phyloP scores from a whole-genome alignment of 2,113 vertebrate species.

The Brachyistius frenatus region DNA sequence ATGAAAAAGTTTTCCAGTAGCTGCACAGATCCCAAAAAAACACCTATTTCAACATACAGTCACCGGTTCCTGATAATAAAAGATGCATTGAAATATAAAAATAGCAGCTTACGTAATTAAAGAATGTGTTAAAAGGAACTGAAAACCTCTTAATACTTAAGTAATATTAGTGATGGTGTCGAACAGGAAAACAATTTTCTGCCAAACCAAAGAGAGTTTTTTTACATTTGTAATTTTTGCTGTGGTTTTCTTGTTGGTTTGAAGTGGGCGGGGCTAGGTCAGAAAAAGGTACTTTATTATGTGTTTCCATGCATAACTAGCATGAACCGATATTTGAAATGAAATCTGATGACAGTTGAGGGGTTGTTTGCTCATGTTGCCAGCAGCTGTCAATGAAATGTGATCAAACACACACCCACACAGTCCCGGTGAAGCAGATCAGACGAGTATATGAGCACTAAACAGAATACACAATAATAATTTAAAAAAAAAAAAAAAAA shows the following conservation, averaged over 20 bases:
- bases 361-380: conserved; percentile 16
- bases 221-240: not conserved
- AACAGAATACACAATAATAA: not conserved
- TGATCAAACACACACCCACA: conserved; percentile 42
- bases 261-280: not conserved
- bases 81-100: no score
- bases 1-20: conserved; percentile 9
- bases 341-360: conserved; percentile 16
- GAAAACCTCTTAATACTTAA: no score
- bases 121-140: no score
- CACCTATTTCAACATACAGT: not conserved
- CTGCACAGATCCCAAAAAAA: not conserved
- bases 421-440: conserved; percentile 12
- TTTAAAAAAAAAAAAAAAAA: no score
- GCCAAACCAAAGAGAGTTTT: not conserved
- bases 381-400: conserved; percentile 16
- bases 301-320: not conserved
- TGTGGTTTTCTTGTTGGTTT: not conserved
- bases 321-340: not conserved
- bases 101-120: no score
- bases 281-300: not conserved
- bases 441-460: not conserved
- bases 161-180: no score
- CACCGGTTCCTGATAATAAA: not conserved
- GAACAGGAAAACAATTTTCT: not conserved